Evolutionary conservation across 2,888 invertebrate genomes (phyloP).

Genomic region (Nebria salina): DNA sequence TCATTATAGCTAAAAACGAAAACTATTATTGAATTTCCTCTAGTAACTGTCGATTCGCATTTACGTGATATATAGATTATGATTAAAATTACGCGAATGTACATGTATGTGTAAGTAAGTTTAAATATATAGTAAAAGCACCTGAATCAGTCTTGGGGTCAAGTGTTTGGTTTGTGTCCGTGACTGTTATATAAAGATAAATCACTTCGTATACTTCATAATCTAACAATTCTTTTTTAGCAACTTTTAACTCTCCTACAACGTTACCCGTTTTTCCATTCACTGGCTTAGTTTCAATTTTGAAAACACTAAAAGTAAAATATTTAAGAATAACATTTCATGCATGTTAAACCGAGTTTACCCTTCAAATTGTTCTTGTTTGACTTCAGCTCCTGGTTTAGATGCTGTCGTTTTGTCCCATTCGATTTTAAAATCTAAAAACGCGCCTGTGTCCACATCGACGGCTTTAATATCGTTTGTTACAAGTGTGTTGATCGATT

Average conservation of each 20-base stretch:
- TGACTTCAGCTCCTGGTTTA: conserved; percentile 66
- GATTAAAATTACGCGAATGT: no score
- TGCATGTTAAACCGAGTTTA: conserved; percentile 50
- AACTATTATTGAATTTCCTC: no score
- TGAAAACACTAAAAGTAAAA: conserved; percentile 54
- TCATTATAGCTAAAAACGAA: conserved; percentile 64
- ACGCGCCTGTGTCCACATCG: conserved; percentile 70
- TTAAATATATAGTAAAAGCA: conserved; percentile 54
- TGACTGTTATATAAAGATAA: conserved; percentile 65
- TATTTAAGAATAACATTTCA: not conserved
- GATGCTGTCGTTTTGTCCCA: conserved; percentile 68
- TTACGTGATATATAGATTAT: no score
- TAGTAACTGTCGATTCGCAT: no score
- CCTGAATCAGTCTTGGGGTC: conserved; percentile 65
- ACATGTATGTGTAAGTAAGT: no score
- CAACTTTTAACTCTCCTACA: conserved; percentile 51
- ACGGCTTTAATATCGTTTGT: conserved; percentile 63
- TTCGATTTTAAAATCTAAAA: conserved; percentile 67
- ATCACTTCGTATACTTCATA: conserved; percentile 71
- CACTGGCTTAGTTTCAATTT: conserved; percentile 50
- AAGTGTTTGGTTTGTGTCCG: conserved; percentile 65
- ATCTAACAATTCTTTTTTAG: conserved; percentile 57
- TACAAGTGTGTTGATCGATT: conserved; percentile 2
- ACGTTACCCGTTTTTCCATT: conserved; percentile 47
- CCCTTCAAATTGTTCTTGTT: conserved; percentile 58